Base-by-base conservation (phyloP, 2,888 invertebrate genomes). In the Congeria kusceri region DNA sequence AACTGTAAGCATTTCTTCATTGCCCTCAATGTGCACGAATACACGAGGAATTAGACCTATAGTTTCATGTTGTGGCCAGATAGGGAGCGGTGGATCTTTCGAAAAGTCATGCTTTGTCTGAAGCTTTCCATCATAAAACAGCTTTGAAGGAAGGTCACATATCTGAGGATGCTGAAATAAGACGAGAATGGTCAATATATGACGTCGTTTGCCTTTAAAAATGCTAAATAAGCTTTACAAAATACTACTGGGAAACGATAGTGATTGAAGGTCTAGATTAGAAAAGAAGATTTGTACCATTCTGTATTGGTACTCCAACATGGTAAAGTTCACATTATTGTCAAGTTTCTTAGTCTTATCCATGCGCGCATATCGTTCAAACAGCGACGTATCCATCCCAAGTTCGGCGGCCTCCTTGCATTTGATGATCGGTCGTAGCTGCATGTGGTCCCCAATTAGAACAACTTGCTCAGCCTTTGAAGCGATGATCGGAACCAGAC, bases 381-480 rank as follows among this genome's bases (percentile, higher is more conserved):
- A 84, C 25, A 84, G 44, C 0, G 84, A 84, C 44, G 67, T 78
- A 3, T 81, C 84, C 13, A 84, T 59, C 0, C 84, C 84, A 18
- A 84, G 72, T 13, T 76, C 69, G 3, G 77, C 80, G 9, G 84
- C 80, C 20, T 78, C 66, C 20, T 29, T 73, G 57, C 76, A 86
- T 53, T 74, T 84, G 53, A 91, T 83, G 49, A 91, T 88, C n/a
- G 91, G 91, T 23, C 87, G 81, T 9, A 91, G 89, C 77, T 91
- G 91, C 61, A 88, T 87, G 76, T 91, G 91, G 70, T 91, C 91
- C 0, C 91, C 91, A 49, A 91, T 89, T 23, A 92, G 86, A 13
- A 91, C 87, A 13, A 88, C 84, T 58, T 89, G 87, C 46, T 77
- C 57, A 46, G 88, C 83, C 59, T 80, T 70, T 32, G 78, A 78